Evolutionary conservation across 2,888 invertebrate genomes (phyloP), one percentile per base, ranked within the genome.

Genomic region (Sympetrum striolatum): DNA sequence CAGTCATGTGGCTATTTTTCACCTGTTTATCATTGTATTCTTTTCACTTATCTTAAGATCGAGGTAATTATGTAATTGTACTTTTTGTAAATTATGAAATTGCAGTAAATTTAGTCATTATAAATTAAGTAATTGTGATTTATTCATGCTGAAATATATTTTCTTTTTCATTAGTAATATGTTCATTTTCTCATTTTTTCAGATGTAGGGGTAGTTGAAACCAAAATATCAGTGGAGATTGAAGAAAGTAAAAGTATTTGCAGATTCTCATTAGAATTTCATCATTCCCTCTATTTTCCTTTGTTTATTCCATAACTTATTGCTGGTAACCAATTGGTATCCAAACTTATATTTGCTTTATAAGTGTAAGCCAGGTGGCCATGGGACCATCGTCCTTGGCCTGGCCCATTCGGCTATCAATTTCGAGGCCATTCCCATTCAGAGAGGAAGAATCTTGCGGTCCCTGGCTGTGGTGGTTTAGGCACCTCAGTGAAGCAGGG

Each of bases 331-430:
- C 25, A 10, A 10, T 2, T 31, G 12, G 25, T 10, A 25, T 31
- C 73, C n/a, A 73, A 73, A 5, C 73, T 31, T 73, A 31, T 0
- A 10, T 31, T 31, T 25, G 5, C 1, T 73, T 73, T 14, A 60
- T n/a, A 53, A 58, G 35, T 86, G 37, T 15, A 58, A 60, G 60
- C 39, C 60, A 86, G 86, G 60, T 60, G 86, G 86, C 86, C 86
- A 86, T 86, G 86, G 86, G 86, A 86, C 86, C 86, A 64, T 37
- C 64, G 86, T 53, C 86, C 86, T 60, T 64, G 86, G 86, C 60
- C 86, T 60, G 58, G 60, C 86, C 86, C 60, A 39, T 31, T 82
- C 58, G 82, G 82, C 86, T 86, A 37, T 86, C 60, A 22, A n/a
- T 37, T 64, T 22, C 22, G n/a, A 39, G 64, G 86, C 60, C 35